Evolutionary conservation across 2,797 vertebrate species (phyloP).

Genomic region (Esox masquinongy): DNA sequence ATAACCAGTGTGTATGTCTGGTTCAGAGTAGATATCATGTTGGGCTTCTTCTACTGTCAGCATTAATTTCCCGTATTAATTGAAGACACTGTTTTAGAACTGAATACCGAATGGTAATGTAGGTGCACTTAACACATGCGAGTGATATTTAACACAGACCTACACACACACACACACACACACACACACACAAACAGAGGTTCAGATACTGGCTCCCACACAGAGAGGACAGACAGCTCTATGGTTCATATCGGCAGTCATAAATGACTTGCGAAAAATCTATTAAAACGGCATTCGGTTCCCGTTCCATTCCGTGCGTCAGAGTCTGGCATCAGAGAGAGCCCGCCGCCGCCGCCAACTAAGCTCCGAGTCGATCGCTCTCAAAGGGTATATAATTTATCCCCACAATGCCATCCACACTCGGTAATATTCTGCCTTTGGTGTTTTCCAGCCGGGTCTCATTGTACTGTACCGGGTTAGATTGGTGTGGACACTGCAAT

Average conservation of each 20-base stretch:
- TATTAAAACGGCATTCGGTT: neutral
- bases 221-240: neutral
- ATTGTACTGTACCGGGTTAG: neutral
- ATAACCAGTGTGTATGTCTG: neutral
- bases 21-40: neutral
- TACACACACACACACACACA: conserved; percentile 5
- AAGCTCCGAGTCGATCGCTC: neutral
- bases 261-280: neutral
- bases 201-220: neutral
- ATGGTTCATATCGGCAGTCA: neutral
- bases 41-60: neutral
- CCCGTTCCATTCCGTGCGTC: neutral
- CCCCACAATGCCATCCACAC: neutral
- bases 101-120: neutral
- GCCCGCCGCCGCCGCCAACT: neutral
- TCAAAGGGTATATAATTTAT: neutral
- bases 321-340: neutral
- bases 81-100: neutral
- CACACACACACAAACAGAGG: neutral
- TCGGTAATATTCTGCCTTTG: neutral
- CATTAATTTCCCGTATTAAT: neutral
- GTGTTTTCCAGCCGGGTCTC: neutral
- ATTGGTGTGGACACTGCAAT: neutral
- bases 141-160: neutral
- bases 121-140: neutral